These are phyloP conservation scores for Muschampia plurimacula DNA, from an alignment of 2,888 invertebrate genomes.

Conservation along the genomic window DNA sequence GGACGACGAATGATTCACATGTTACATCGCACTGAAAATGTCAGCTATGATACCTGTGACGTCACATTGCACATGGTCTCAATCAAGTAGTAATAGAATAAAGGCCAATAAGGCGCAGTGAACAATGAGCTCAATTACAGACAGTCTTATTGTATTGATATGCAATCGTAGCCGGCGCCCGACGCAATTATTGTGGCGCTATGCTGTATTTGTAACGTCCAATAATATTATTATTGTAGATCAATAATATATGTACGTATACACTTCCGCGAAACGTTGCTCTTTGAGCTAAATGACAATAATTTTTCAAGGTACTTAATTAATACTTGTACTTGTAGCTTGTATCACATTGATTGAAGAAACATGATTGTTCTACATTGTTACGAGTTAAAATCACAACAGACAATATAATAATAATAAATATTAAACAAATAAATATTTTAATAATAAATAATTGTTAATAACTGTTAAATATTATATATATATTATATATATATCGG, in stretches of 20 bases:
- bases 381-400: too few relatives aligned
- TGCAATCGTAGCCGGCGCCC: slow-evolving; percentile 75
- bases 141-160: slow-evolving; percentile 69
- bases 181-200: slow-evolving; percentile 65
- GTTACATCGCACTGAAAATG: slow-evolving; percentile 43
- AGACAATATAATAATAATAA: too few relatives aligned
- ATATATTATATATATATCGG: too few relatives aligned
- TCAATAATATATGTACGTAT: not conserved
- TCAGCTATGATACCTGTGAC: slow-evolving; percentile 42
- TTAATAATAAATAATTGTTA: too few relatives aligned
- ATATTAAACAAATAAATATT: too few relatives aligned
- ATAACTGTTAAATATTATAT: too few relatives aligned
- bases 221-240: slow-evolving; percentile 36
- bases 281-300: slow-evolving; percentile 16
- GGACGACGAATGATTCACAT: not conserved
- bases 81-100: slow-evolving; percentile 71
- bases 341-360: too few relatives aligned
- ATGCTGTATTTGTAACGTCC: slow-evolving; percentile 37
- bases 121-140: slow-evolving; percentile 75
- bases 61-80: slow-evolving; percentile 59
- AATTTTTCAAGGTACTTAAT: slow-evolving; percentile 19
- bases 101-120: slow-evolving; percentile 64
- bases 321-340: not conserved
- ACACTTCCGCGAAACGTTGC: slow-evolving; percentile 19
- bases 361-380: too few relatives aligned